These are phyloP conservation scores for Lates calcarifer DNA, from an alignment of 2,113 vertebrate genomes.

Conservation along the genomic window DNA sequence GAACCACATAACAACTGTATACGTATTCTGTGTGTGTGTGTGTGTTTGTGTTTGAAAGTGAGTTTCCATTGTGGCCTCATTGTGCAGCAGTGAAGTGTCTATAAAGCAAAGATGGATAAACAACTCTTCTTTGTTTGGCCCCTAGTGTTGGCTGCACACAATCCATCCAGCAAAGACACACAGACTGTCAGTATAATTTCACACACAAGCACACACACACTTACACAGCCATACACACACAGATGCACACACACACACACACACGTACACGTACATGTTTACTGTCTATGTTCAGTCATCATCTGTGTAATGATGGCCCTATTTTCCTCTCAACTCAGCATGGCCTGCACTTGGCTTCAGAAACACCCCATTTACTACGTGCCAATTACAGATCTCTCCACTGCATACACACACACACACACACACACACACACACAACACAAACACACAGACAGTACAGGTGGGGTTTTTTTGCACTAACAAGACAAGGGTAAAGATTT, in stretches of 20 bases:
- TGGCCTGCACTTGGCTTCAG: constrained; percentile 49
- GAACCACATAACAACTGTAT: constrained; percentile 37
- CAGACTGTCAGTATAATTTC: constrained; percentile 15
- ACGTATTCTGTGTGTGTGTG: background rate
- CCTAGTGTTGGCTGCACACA: constrained; percentile 44
- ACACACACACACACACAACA: background rate
- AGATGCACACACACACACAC: constrained; percentile 7
- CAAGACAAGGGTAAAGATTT: constrained; percentile 1
- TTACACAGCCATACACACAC: background rate
- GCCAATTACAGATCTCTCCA: constrained; percentile 37
- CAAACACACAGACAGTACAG: constrained; percentile 13
- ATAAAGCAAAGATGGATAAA: constrained; percentile 68
- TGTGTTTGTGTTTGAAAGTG: constrained; percentile 11
- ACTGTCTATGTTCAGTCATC: constrained; percentile 48
- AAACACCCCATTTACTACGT: constrained; percentile 43
- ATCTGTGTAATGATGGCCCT: constrained; percentile 58
- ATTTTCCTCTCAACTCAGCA: constrained; percentile 61
- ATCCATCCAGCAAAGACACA: constrained; percentile 52
- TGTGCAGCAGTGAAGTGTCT: constrained; percentile 56
- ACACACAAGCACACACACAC: constrained; percentile 7
- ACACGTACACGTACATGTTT: background rate
- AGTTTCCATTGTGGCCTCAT: constrained; percentile 43
- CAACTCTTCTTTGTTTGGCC: constrained; percentile 67
- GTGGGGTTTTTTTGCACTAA: constrained; percentile 34
- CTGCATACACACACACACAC: background rate